phyloP scores from a whole-genome alignment of 2,797 vertebrate species.

The Galaxias olidus region DNA sequence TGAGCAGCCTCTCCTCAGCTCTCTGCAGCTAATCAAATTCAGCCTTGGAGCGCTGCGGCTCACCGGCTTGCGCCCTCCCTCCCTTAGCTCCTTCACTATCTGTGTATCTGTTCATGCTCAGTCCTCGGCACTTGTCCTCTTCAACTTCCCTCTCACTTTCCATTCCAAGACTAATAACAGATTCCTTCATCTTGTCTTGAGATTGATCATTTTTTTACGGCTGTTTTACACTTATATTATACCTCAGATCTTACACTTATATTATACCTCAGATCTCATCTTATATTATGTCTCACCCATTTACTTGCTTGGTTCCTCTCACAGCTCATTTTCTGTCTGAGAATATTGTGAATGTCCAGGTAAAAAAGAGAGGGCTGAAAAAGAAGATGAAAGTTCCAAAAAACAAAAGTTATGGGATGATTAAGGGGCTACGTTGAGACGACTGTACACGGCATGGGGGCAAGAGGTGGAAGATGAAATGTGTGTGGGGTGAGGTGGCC shows the following conservation, averaged over 20 bases:
- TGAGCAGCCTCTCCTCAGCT: constrained; percentile 48
- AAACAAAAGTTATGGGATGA: constrained; percentile 24
- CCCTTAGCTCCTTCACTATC: background rate
- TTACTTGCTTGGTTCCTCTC: background rate
- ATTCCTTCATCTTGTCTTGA: background rate
- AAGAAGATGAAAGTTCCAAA: constrained; percentile 18
- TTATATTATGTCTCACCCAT: no score
- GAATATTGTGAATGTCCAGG: background rate
- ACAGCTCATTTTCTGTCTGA: background rate
- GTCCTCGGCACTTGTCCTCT: background rate
- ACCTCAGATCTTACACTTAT: no score
- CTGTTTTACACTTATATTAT: no score
- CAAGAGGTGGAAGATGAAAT: constrained; percentile 23
- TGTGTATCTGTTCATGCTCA: no score
- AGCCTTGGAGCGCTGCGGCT: constrained; percentile 45
- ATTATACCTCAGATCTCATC: background rate
- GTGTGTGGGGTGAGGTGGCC: background rate
- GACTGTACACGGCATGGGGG: constrained; percentile 6
- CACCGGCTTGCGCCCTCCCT: constrained; percentile 19
- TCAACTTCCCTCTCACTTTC: background rate
- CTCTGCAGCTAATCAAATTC: constrained; percentile 68
- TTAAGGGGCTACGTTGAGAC: constrained; percentile 6
- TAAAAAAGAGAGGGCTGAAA: constrained; percentile 4
- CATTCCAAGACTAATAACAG: background rate
- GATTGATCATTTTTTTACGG: no score